Conservation (phyloP, 1,140 invertebrate species). For the Panulirus ornatus region DNA sequence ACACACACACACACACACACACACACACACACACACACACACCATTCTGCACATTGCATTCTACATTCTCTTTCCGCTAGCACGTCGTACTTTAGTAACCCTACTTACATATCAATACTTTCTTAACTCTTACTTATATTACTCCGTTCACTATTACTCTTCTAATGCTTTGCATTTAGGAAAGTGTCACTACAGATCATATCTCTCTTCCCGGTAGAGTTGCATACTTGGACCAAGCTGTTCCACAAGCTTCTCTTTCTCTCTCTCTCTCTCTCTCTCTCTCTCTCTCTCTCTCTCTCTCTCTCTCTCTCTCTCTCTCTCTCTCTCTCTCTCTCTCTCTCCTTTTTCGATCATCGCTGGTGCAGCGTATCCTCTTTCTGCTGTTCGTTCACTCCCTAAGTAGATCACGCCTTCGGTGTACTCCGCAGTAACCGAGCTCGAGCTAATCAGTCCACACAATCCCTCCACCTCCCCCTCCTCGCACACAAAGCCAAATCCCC, state of each 20-base stretch:
- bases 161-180: too few relatives aligned
- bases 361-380: too few relatives aligned
- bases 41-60: too few relatives aligned
- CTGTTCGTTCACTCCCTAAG: background rate
- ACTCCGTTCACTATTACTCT: too few relatives aligned
- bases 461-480: slow-evolving; percentile 8
- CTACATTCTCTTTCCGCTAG: too few relatives aligned
- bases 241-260: background rate
- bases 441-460: background rate
- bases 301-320: slow-evolving; percentile 1
- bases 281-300: background rate
- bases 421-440: background rate
- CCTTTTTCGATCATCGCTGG: background rate
- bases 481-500: background rate
- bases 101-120: too few relatives aligned
- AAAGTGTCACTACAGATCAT: too few relatives aligned
- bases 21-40: too few relatives aligned
- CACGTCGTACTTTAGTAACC: too few relatives aligned
- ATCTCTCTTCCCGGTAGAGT: too few relatives aligned
- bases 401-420: background rate
- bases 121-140: too few relatives aligned
- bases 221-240: background rate
- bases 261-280: background rate
- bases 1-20: too few relatives aligned
- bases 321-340: background rate